Evolutionary conservation across 1,140 invertebrate genomes (phyloP).

Genomic region (Bombus ignitus): DNA sequence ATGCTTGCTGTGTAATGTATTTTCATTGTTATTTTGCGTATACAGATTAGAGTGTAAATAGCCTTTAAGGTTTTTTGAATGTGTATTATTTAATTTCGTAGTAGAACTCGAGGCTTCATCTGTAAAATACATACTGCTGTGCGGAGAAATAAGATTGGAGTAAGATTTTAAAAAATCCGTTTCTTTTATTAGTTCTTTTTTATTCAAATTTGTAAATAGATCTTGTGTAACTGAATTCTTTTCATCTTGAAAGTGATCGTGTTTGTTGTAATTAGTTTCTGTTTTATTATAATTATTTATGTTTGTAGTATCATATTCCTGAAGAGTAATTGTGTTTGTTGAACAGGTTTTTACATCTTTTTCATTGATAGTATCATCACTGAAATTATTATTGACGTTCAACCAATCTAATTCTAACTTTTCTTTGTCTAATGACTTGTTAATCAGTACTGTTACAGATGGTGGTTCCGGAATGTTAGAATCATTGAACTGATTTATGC

Average conservation of each 20-base stretch:
- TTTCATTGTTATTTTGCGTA: background rate
- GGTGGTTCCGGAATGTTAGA: slow-evolving; percentile 24
- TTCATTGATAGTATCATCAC: background rate
- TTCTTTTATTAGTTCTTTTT: background rate
- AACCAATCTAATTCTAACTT: slow-evolving; percentile 27
- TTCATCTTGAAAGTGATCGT: background rate
- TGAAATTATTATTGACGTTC: background rate
- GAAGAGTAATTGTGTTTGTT: slow-evolving; percentile 12
- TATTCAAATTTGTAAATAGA: background rate
- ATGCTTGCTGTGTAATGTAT: background rate
- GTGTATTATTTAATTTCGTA: slow-evolving; percentile 27
- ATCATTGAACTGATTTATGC: slow-evolving; percentile 27
- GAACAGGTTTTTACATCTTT: background rate
- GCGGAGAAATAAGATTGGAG: slow-evolving; percentile 32
- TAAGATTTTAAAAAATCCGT: slow-evolving; percentile 27
- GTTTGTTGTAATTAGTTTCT: background rate
- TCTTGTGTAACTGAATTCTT: background rate
- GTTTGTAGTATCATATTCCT: background rate
- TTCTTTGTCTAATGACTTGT: slow-evolving; percentile 18
- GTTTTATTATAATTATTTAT: background rate
- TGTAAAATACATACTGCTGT: slow-evolving; percentile 53
- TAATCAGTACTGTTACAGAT: slow-evolving; percentile 4
- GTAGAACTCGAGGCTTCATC: slow-evolving; percentile 37
- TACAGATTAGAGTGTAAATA: background rate
- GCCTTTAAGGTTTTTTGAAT: background rate